phyloP scores from a whole-genome alignment of 2,888 invertebrate genomes.

The Agrochola litura region DNA sequence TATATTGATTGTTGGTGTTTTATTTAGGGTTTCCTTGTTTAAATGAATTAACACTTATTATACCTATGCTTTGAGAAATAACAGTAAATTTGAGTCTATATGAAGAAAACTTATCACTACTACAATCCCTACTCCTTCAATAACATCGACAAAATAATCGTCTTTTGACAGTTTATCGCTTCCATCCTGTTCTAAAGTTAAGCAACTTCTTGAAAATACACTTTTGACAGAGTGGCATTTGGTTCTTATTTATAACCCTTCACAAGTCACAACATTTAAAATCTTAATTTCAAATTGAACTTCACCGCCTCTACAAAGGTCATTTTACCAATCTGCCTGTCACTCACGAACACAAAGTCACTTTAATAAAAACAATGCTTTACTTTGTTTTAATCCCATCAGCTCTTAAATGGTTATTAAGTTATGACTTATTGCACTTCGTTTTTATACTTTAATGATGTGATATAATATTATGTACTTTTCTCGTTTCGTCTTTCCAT shows the following conservation, averaged over 20 bases:
- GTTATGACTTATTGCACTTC: conserved; percentile 49
- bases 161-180: not conserved
- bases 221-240: not conserved
- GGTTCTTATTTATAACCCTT: conserved; percentile 16
- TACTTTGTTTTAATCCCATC: conserved; percentile 57
- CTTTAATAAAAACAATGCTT: conserved; percentile 63
- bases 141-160: not conserved
- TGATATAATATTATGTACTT: conserved; percentile 5
- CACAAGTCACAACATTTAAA: conserved; percentile 41
- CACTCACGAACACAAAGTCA: conserved; percentile 60
- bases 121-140: not conserved
- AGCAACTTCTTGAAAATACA: not conserved
- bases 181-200: not conserved
- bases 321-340: conserved; percentile 60
- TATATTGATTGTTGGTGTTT: not conserved
- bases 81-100: not conserved
- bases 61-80: not conserved
- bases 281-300: conserved; percentile 58
- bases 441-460: conserved; percentile 18
- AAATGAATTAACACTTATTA: not conserved
- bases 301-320: conserved; percentile 62
- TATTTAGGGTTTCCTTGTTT: not conserved
- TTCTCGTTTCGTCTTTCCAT: not conserved
- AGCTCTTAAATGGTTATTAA: conserved; percentile 56
- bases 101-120: not conserved